phyloP scores from a whole-genome alignment of 2,113 vertebrate genomes.

The Elanus axillaris region DNA sequence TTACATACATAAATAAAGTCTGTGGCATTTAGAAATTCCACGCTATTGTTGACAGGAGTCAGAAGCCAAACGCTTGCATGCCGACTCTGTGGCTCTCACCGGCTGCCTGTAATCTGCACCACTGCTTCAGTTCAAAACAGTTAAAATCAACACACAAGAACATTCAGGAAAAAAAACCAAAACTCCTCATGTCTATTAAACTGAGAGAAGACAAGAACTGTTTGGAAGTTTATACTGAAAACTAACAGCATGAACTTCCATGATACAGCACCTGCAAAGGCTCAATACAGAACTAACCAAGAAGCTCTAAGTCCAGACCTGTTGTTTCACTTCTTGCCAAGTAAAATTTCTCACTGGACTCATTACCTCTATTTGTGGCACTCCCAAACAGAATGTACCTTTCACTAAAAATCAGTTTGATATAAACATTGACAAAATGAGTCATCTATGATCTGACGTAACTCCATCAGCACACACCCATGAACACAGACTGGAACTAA shows the following conservation, averaged over 20 bases:
- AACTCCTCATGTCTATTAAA: neutral
- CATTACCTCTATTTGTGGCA: neutral
- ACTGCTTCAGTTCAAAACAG: neutral
- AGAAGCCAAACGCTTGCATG: neutral
- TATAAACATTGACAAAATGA: neutral
- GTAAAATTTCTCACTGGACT: neutral
- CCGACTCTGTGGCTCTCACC: neutral
- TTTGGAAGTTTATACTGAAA: neutral
- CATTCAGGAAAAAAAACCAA: neutral
- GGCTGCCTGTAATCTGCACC: neutral
- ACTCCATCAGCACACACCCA: neutral
- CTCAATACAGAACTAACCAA: neutral
- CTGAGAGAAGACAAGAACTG: neutral
- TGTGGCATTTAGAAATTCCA: slow-evolving; percentile 3
- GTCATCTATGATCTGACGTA: neutral
- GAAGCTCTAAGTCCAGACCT: neutral
- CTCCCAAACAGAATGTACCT: neutral
- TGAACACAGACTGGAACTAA: neutral
- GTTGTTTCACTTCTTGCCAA: neutral
- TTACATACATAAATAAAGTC: slow-evolving; percentile 5
- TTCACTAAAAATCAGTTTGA: neutral
- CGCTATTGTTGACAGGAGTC: neutral
- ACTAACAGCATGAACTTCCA: neutral
- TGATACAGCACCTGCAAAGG: neutral
- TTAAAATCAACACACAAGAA: neutral